Evolutionary conservation across 1,140 invertebrate species (phyloP), one percentile per base, ranked within the genome.

Genomic region (Leptestheria dahalacensis): DNA sequence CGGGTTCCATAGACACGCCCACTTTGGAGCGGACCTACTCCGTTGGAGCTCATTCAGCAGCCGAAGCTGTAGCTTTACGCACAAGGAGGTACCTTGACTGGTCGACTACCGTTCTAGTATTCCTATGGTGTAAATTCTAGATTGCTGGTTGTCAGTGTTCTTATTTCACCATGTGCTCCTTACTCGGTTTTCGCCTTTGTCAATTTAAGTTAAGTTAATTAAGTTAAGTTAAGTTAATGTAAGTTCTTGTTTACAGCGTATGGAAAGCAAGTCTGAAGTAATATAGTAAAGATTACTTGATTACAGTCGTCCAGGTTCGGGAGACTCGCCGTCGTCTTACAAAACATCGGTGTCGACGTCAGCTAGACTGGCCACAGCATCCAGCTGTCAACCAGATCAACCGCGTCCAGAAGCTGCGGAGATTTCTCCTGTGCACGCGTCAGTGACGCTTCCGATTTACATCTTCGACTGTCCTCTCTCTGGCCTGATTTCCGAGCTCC

Each of bases 401-500:
- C 33, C 33, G 33, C 33, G 6, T 6, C 15, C 33, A 41, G 33
- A 15, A 15, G 6, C 33, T 41, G 46, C 59, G 47, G 47, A 64
- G 54, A 6, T 41, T 1, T 20, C 25, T 11, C 26, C 66, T 3
- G 57, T 62, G 20, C 65, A 62, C 20, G 70, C 68, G 3, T 64
- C 69, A 26, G 60, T 73, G 11, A 69, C 66, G 4, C 68, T 86
- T 57, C 84, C 84, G 0, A 69, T 86, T 55, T 86, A 83, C 64
- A 74, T 84, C 1, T 86, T 83, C 66, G 81, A 85, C 67, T 84
- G 83, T 68, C 78, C 80, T 1, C 66, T 82, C 4, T 72, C 75
- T 15, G 68, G 75, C 48, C 66, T 84, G 24, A 78, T 79, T 2
- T 77, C 81, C 57, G 74, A 76, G 0, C 71, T 83, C 3, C 71